Base-by-base conservation (phyloP, 2,888 invertebrate species). In the Pegoplata infirma region DNA sequence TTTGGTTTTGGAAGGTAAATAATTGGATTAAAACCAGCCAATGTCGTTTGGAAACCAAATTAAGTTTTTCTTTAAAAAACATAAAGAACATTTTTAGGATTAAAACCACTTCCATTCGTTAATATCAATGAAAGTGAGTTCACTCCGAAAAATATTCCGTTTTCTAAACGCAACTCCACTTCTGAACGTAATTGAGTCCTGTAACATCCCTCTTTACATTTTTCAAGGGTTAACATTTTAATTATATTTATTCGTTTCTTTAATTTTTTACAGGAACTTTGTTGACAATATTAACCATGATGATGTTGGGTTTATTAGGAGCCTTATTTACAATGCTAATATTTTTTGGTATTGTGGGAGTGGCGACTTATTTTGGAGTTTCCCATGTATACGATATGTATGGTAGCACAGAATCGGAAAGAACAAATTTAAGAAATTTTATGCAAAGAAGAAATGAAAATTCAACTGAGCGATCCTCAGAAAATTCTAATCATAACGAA, bases 1-100 rank as follows among this genome's bases (percentile, higher is more conserved):
- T 61, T 79, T 89, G n/a, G 83, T 89, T 1, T 82, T 89, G 5
- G 89, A 89, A 84, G 89, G 89, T 88, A 80, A 16, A 64, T 55
- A 53, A 14, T 19, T 19, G 3, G 4, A 44, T 40, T n/a, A n/a
- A n/a, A n/a, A n/a, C n/a, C n/a, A n/a, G n/a, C 23, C 1, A 28
- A 5, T 44, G 17, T 5, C 5, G 10, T 14, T 6, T 28, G 0
- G n/a, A n/a, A n/a, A n/a, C n/a, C n/a, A n/a, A n/a, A n/a, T n/a
- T n/a, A n/a, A n/a, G n/a, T n/a, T n/a, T n/a, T n/a, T n/a, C n/a
- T n/a, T n/a, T n/a, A n/a, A n/a, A n/a, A n/a, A n/a, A n/a, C n/a
- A n/a, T n/a, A n/a, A n/a, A n/a, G n/a, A n/a, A n/a, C n/a, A n/a
- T n/a, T n/a, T n/a, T n/a, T n/a, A n/a, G n/a, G n/a, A n/a, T n/a